Evolutionary conservation across 2,113 vertebrate genomes (phyloP).

Genomic region (Triplophysa siluroides): DNA sequence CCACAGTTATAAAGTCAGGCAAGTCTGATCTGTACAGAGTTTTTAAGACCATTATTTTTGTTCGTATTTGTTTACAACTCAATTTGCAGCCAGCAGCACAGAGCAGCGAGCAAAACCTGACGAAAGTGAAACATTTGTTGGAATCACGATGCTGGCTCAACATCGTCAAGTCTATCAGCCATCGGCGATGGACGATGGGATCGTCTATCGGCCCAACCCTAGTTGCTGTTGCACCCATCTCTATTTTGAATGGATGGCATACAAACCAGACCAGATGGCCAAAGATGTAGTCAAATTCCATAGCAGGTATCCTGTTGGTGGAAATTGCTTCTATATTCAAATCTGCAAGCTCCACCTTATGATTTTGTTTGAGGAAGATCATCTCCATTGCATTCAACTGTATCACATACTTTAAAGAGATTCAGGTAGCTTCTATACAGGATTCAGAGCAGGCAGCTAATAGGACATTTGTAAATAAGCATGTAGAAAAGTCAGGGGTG

Average conservation of each 20-base stretch:
- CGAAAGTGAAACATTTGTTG: no score
- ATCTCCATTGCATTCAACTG: not conserved
- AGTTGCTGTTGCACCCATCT: not conserved
- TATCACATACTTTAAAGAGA: not conserved
- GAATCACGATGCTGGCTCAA: no score
- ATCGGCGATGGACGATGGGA: no score
- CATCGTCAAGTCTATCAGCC: no score
- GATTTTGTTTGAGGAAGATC: not conserved
- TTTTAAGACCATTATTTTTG: no score
- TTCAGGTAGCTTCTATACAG: constrained; percentile 20
- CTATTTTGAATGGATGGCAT: constrained; percentile 49
- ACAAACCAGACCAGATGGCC: constrained; percentile 31
- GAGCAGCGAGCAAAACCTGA: no score
- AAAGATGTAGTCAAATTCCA: constrained; percentile 53
- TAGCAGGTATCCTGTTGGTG: constrained; percentile 34
- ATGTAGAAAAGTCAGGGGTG: constrained; percentile 24
- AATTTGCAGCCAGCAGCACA: no score
- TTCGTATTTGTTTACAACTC: no score
- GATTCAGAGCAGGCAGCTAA: constrained; percentile 30
- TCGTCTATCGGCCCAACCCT: no score
- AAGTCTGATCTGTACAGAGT: no score
- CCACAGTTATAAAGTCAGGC: no score
- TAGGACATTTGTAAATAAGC: constrained; percentile 41
- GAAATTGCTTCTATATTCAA: constrained; percentile 38
- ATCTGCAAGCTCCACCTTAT: not conserved